These are phyloP conservation scores for Turritopsis dohrnii DNA, from an alignment of 30 jellyfish, hydroid and myxozoan species.

Conservation along the genomic window DNA sequence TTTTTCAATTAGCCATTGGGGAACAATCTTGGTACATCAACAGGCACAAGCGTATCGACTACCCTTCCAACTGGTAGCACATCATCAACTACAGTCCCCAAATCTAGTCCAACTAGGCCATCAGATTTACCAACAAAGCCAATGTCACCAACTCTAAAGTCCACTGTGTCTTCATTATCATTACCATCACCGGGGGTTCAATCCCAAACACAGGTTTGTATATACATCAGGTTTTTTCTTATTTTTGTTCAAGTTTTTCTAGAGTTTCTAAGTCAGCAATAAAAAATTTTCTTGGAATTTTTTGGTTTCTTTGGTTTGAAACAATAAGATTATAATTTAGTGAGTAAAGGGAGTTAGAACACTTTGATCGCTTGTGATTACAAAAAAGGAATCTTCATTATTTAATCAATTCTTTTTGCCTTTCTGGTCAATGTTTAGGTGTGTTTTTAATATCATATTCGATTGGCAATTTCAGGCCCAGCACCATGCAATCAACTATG, in stretches of 20 bases:
- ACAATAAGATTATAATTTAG: too few species aligned
- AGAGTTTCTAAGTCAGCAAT: background rate
- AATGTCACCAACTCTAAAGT: conserved; percentile 46
- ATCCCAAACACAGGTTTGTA: conserved; percentile 77
- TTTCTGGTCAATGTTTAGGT: background rate
- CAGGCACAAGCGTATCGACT: background rate
- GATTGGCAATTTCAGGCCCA: conserved; percentile 56
- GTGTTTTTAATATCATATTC: background rate
- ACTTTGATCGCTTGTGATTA: too few species aligned
- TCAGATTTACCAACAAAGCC: conserved; percentile 35
- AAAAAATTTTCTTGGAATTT: too few species aligned
- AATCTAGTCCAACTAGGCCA: conserved; percentile 40
- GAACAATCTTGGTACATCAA: background rate
- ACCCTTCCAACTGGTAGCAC: background rate
- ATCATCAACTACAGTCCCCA: conserved; percentile 15
- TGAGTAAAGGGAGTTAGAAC: too few species aligned
- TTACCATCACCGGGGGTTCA: conserved; percentile 78
- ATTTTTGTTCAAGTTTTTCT: conserved; percentile 11
- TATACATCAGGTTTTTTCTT: background rate
- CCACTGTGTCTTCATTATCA: conserved; percentile 44
- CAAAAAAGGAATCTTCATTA: too few species aligned
- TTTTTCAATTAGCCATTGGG: background rate
- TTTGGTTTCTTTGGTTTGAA: too few species aligned
- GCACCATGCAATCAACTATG: conserved; percentile 92
- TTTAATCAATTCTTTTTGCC: too few species aligned